A percentile compares a stretch with the other conserved stretches of the same genome.
These are phyloP conservation scores for Dreissena rostriformis DNA, from an alignment of 1,140 invertebrate genomes.

Conservation along the genomic window DNA sequence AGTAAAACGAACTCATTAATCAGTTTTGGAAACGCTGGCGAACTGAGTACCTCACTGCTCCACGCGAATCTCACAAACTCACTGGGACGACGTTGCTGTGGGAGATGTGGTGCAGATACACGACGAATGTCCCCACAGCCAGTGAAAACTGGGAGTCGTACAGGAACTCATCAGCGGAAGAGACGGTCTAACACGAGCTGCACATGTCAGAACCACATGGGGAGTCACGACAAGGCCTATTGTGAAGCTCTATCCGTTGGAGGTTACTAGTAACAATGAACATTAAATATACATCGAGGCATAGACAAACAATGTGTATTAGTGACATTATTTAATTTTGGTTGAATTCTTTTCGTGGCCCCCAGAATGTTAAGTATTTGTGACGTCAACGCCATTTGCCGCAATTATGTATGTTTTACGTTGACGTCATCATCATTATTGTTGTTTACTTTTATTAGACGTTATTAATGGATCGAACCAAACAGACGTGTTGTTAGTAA, in stretches of 20 bases:
- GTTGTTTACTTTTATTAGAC: too few relatives aligned
- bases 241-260: constrained; percentile 4
- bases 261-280: not conserved
- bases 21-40: not conserved
- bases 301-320: too few relatives aligned
- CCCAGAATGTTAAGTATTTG: too few relatives aligned
- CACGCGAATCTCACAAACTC: not conserved
- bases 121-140: constrained; percentile 2
- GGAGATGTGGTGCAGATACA: constrained; percentile 36
- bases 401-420: too few relatives aligned
- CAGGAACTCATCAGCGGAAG: constrained; percentile 18
- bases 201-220: not conserved
- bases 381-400: too few relatives aligned
- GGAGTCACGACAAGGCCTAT: constrained; percentile 11
- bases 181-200: constrained; percentile 11
- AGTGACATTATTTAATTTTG: too few relatives aligned
- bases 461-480: too few relatives aligned
- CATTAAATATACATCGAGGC: too few relatives aligned
- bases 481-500: too few relatives aligned
- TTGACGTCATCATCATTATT: too few relatives aligned
- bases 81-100: constrained; percentile 1
- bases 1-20: too few relatives aligned
- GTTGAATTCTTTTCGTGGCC: too few relatives aligned
- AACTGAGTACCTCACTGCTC: constrained; percentile 13
- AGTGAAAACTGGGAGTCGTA: constrained; percentile 20